These are phyloP conservation scores for Hymenochirus boettgeri DNA, from an alignment of 2,113 vertebrate species.

Conservation along the genomic window DNA sequence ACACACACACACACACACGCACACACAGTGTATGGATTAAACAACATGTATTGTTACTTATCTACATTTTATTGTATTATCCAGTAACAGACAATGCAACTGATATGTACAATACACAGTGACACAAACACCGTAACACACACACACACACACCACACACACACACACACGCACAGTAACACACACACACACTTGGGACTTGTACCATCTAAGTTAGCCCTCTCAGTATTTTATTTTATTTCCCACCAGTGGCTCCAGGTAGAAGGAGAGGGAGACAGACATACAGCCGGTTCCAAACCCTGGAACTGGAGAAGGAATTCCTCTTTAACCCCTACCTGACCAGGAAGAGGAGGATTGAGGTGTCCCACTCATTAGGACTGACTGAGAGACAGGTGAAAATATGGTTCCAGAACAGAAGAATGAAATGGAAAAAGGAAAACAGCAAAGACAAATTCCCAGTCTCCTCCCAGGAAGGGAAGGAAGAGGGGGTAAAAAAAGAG, in stretches of 20 bases:
- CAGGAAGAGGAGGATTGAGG: slow-evolving; percentile 78
- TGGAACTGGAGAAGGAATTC: slow-evolving; percentile 80
- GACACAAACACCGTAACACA: background rate
- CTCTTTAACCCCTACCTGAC: slow-evolving; percentile 82
- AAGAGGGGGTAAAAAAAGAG: slow-evolving; percentile 65
- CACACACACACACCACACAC: too few species aligned
- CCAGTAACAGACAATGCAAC: too few species aligned
- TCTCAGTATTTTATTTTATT: slow-evolving; percentile 52
- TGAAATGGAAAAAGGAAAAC: slow-evolving; percentile 86
- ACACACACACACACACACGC: background rate
- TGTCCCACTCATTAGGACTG: slow-evolving; percentile 77
- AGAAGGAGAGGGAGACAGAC: slow-evolving; percentile 80
- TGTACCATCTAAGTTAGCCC: too few species aligned
- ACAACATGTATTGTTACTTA: too few species aligned
- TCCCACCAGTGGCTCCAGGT: slow-evolving; percentile 72
- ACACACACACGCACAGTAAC: too few species aligned
- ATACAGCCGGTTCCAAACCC: slow-evolving; percentile 79
- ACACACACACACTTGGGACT: too few species aligned
- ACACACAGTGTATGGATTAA: background rate
- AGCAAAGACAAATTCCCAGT: slow-evolving; percentile 79
- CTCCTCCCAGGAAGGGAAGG: slow-evolving; percentile 68
- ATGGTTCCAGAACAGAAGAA: slow-evolving; percentile 81
- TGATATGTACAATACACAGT: background rate
- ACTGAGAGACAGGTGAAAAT: slow-evolving; percentile 80
- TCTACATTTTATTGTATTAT: too few species aligned